Conservation (phyloP, 1,140 invertebrate genomes). For the Pseudomyrmex flavicornis region DNA sequence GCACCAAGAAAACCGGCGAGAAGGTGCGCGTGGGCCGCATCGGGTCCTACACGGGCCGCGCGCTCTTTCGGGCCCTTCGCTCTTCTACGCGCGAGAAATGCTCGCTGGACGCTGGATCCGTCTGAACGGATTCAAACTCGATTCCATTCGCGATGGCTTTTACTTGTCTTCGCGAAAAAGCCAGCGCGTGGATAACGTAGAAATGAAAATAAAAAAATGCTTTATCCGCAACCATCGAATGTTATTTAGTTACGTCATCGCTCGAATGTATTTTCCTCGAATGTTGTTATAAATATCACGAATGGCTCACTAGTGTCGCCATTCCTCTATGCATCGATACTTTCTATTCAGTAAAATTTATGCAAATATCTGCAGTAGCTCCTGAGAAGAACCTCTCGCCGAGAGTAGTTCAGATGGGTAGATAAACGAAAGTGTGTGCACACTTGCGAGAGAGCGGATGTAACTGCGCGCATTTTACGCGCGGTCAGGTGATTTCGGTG, state of each 20-base stretch:
- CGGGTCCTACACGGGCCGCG: slow-evolving; percentile 74
- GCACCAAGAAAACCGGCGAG: slow-evolving; percentile 72
- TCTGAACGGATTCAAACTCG: slow-evolving; percentile 5
- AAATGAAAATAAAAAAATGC: neutral
- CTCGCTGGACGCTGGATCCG: slow-evolving; percentile 5
- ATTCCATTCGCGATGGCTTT: slow-evolving; percentile 21
- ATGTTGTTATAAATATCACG: neutral
- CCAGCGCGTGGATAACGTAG: neutral
- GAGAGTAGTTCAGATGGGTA: slow-evolving; percentile 30
- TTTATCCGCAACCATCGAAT: neutral
- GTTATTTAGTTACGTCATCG: neutral
- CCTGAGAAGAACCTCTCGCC: slow-evolving; percentile 22
- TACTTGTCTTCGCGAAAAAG: slow-evolving; percentile 19
- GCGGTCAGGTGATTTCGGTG: slow-evolving; percentile 63
- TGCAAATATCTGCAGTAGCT: slow-evolving; percentile 8
- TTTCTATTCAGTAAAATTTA: slow-evolving; percentile 42
- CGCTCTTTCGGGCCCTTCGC: slow-evolving; percentile 65
- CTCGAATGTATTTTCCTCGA: neutral
- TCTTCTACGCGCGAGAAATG: slow-evolving; percentile 17
- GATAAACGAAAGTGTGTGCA: slow-evolving; percentile 31
- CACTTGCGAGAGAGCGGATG: slow-evolving; percentile 8
- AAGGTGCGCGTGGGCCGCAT: slow-evolving; percentile 83
- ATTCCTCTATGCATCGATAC: neutral
- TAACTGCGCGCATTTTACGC: slow-evolving; percentile 38
- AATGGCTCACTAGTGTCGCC: neutral